Evolutionary conservation across 2,797 vertebrate species (phyloP), one percentile per base, ranked within the genome.

Genomic region (Diplodus puntazzo): DNA sequence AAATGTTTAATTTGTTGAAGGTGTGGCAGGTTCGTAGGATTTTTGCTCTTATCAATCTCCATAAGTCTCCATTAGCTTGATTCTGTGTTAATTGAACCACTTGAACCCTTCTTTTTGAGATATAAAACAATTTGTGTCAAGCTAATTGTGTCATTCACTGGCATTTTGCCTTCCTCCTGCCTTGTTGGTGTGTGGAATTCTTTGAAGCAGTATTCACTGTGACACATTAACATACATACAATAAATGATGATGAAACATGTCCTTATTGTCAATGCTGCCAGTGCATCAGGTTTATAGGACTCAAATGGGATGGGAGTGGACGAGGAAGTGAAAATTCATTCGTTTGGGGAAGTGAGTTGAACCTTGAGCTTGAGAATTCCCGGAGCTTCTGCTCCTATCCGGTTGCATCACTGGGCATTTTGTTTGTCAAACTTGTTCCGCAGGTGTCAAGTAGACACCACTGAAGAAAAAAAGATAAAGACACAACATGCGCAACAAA

Each of bases 351-450:
- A 75, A 69, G 61, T 25, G 16, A 18, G 17, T 3, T 2, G 9
- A 16, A 45, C 42, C 30, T n/a, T 1, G 3, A n/a, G 0, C 2
- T 3, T 50, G 27, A 49, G 62, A 67, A 77, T 62, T 55, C 46
- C 54, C 34, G 50, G 9, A 25, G 1, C 20, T 45, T 1, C 43
- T 45, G 2, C 62, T 50, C 20, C 30, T 14, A 5, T 53, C 3
- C 1, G 50, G 3, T 60, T 71, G 53, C 86, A 74, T 83, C 73
- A 80, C 61, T 77, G 84, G 81, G 46, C 30, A 74, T 70, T 89
- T 82, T 85, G 4, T 11, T 43, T 27, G 45, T 52, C 0, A 49
- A 23, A 76, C 79, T 3, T 17, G 71, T 67, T 55, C 3, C 4
- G 21, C 34, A 14, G 18, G 55, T 61, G 11, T 43, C 12, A 20